Evolutionary conservation across 2,888 invertebrate species (phyloP), one percentile per base, ranked within the genome.

Genomic region (Lamellibrachia columna): DNA sequence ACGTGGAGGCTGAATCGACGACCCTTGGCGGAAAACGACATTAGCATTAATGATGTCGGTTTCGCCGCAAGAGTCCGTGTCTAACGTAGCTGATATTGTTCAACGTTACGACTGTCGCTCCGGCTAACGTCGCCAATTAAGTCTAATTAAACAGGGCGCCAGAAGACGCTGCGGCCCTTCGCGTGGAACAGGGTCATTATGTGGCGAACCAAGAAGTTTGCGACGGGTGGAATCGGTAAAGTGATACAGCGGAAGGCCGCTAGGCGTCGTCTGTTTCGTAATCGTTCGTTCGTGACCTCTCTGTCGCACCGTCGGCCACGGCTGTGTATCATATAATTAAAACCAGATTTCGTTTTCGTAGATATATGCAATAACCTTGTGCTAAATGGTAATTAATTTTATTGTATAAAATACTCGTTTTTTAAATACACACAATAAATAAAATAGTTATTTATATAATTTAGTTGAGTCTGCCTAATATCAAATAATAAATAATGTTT

Each of bases 41-140:
- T 75, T 75, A 75, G 75, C 75, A 75, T 75, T 75, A 75, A 75
- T 75, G 75, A 75, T 75, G 75, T 75, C 75, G 75, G 75, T 75
- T 75, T 75, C 75, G 22, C 75, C 11, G 75, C 75, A 4, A 22
- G 4, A 6, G 15, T 6, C 6, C 75, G 75, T 75, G 75, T 75
- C 75, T n/a, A 75, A 22, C 11, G 11, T 15, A 6, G 75, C 75
- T 75, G 75, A 75, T 75, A 75, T 75, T 75, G 75, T 75, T 75
- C 75, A 75, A 75, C 75, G 75, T 75, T 75, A 75, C 75, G 75
- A 15, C 75, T 22, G 75, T 15, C 3, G 75, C 75, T 15, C 75
- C 22, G 75, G n/a, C 15, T 75, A 75, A 75, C 75, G 75, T 75
- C 75, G 75, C 75, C 75, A 75, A 75, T 75, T 75, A 75, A 15